phyloP scores from a whole-genome alignment of 1,140 invertebrate species.

The Dreissena polymorpha region DNA sequence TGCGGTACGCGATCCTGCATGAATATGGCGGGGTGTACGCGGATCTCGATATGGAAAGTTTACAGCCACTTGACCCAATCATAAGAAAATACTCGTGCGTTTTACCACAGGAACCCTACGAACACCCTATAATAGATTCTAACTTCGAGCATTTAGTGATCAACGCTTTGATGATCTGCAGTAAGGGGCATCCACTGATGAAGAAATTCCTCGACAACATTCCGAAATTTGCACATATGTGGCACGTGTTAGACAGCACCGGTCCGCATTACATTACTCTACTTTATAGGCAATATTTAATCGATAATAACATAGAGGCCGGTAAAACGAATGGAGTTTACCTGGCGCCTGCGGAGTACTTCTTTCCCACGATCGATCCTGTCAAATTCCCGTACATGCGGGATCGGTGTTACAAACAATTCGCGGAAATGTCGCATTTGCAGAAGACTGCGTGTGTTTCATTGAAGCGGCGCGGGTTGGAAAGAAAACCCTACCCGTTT shows the following conservation, averaged over 20 bases:
- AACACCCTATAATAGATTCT: conserved; percentile 69
- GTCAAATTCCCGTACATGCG: conserved; percentile 62
- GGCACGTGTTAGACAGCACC: conserved; percentile 71
- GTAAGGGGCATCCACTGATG: conserved; percentile 68
- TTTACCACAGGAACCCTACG: conserved; percentile 71
- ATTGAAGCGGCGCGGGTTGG: conserved; percentile 59
- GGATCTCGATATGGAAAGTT: conserved; percentile 73
- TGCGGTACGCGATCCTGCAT: conserved; percentile 71
- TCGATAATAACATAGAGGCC: neutral
- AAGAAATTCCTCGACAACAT: conserved; percentile 64
- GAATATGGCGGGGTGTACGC: conserved; percentile 74
- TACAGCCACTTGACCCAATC: conserved; percentile 63
- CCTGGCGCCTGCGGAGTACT: conserved; percentile 69
- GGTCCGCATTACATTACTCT: conserved; percentile 71
- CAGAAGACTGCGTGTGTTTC: conserved; percentile 62
- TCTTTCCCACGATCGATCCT: conserved; percentile 69
- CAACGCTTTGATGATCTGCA: conserved; percentile 73
- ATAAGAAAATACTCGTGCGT: conserved; percentile 67
- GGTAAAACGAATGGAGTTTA: conserved; percentile 53
- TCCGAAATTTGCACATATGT: conserved; percentile 65
- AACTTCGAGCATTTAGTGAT: conserved; percentile 69
- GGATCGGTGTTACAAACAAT: conserved; percentile 45
- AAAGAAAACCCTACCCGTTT: conserved; percentile 40
- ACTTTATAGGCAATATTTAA: conserved; percentile 60
- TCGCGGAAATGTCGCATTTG: conserved; percentile 52